These are phyloP conservation scores for Magallana gigas DNA, from an alignment of 1,140 invertebrate genomes.

Conservation along the genomic window DNA sequence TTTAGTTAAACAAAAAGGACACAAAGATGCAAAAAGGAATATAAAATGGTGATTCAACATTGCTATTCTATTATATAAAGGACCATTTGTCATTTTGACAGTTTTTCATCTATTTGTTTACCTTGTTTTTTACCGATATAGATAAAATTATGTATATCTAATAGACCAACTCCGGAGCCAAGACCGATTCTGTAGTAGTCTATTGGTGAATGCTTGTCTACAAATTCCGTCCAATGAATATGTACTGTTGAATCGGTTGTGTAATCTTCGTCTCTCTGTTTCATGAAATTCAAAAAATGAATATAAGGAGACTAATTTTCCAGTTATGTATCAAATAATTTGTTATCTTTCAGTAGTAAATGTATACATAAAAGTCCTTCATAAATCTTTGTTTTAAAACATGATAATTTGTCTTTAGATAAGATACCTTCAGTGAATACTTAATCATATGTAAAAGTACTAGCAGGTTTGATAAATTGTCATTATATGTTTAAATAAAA, in stretches of 20 bases:
- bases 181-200: conserved; percentile 57
- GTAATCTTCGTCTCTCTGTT: not conserved
- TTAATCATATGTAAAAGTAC: too few species aligned
- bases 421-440: too few species aligned
- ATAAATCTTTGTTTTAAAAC: not conserved
- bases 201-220: conserved; percentile 57
- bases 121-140: not conserved
- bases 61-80: too few species aligned
- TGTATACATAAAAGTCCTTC: not conserved
- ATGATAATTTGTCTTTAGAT: too few species aligned
- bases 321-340: too few species aligned
- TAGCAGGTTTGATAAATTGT: too few species aligned
- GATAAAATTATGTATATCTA: not conserved
- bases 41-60: not conserved
- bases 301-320: too few species aligned
- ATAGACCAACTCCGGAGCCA: conserved; percentile 5
- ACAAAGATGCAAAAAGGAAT: not conserved
- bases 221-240: conserved; percentile 56
- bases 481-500: too few species aligned
- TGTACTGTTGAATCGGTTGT: not conserved
- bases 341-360: too few species aligned
- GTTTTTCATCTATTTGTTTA: not conserved
- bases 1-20: not conserved
- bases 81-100: too few species aligned
- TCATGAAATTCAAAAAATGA: too few species aligned